Conservation (phyloP, 2,888 invertebrate species). For the Cancer borealis region DNA sequence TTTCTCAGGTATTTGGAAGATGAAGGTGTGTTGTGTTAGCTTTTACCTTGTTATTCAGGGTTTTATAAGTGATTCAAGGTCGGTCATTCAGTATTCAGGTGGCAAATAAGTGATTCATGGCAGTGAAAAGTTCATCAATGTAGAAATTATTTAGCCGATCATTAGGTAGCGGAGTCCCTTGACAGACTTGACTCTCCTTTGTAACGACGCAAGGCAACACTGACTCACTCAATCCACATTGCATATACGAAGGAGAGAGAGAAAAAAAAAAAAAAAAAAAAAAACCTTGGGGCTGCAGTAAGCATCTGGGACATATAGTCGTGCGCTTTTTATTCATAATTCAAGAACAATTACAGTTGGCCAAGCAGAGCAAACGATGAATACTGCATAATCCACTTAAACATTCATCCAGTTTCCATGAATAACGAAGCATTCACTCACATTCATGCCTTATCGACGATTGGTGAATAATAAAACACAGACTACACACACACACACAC, state of each 20-base stretch:
- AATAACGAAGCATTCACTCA: conserved; percentile 26
- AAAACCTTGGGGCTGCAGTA: background rate
- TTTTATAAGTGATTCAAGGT: background rate
- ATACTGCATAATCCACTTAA: background rate
- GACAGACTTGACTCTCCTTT: background rate
- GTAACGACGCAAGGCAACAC: background rate
- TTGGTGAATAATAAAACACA: background rate
- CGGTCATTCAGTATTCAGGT: background rate
- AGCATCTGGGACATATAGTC: background rate
- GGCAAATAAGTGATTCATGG: background rate
- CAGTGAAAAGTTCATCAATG: background rate
- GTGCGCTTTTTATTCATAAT: background rate
- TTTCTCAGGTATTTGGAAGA: background rate
- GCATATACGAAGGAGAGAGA: background rate
- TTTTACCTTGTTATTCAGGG: conserved; percentile 3
- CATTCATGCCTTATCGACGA: conserved; percentile 29
- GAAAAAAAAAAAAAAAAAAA: background rate
- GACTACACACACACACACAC: background rate
- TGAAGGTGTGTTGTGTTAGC: background rate
- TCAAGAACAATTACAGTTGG: conserved; percentile 27
- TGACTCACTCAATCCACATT: background rate
- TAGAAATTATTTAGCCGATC: background rate
- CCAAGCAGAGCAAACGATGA: conserved; percentile 1
- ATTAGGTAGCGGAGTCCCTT: background rate
- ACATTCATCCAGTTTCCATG: conserved; percentile 4